These are phyloP conservation scores for Cathartes aura DNA, from an alignment of 2,113 vertebrate species.

Conservation along the genomic window DNA sequence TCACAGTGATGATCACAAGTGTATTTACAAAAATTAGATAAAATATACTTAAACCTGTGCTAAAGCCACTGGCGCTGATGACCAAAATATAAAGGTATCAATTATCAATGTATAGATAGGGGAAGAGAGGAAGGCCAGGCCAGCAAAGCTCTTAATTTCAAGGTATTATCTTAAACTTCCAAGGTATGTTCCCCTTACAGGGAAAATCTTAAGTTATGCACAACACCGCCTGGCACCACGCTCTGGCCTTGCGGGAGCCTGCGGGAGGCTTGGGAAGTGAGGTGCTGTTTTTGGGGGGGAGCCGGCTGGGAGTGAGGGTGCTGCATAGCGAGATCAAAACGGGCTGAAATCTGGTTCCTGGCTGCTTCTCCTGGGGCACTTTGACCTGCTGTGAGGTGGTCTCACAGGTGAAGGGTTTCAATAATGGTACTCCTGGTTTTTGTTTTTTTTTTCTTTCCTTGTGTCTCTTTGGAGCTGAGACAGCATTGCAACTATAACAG, in stretches of 20 bases:
- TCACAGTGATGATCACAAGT: background rate
- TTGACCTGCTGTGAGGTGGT: rapidly evolving
- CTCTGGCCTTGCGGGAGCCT: background rate
- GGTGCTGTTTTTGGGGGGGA: rapidly evolving
- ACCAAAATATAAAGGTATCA: background rate
- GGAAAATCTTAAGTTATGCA: too few species aligned
- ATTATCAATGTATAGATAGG: background rate
- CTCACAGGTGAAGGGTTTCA: background rate
- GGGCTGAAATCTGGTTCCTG: background rate
- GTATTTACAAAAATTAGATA: background rate
- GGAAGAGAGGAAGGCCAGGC: background rate
- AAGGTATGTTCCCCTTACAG: background rate
- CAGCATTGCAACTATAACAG: background rate
- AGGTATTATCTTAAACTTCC: background rate
- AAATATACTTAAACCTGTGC: background rate
- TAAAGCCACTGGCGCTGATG: background rate
- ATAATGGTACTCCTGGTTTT: too few species aligned
- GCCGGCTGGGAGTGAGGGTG: background rate
- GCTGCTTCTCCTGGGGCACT: background rate
- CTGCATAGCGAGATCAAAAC: rapidly evolving
- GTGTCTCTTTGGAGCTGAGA: background rate
- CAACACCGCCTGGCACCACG: rapidly evolving
- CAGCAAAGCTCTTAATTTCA: background rate
- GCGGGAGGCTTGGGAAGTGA: background rate
- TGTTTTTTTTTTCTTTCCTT: too few species aligned